A percentile compares a stretch with the other conserved stretches of the same genome.
Evolutionary conservation across 2,888 invertebrate genomes (phyloP).

Genomic region (Drosophila emarginata): DNA sequence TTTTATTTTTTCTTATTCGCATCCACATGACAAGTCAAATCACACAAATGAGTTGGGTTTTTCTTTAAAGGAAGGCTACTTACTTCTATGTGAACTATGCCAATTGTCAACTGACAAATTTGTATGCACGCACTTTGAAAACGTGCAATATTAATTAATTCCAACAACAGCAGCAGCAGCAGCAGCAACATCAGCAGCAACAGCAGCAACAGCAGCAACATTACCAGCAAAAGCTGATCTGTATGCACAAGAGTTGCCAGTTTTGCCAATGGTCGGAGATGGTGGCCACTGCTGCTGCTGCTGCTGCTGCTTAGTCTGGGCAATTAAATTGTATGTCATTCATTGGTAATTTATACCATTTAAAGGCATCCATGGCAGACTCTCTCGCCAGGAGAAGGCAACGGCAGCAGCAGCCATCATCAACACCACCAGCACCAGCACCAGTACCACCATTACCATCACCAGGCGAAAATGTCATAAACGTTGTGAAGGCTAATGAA

Average conservation of each 20-base stretch:
- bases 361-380: conserved; percentile 59
- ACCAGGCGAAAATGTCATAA: not conserved
- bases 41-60: conserved; percentile 1
- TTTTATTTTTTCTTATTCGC: too few relatives aligned
- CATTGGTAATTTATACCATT: conserved; percentile 82
- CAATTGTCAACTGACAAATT: conserved; percentile 80
- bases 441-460: conserved; percentile 8
- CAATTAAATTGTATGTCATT: conserved; percentile 82
- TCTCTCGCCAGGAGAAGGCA: conserved; percentile 34
- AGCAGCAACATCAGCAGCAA: not conserved
- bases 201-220: not conserved
- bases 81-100: conserved; percentile 73
- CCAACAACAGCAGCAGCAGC: conserved; percentile 67
- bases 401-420: conserved; percentile 2
- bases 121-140: conserved; percentile 77
- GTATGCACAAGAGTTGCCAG: conserved; percentile 31
- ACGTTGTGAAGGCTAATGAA: conserved; percentile 3
- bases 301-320: conserved; percentile 62
- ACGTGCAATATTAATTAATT: conserved; percentile 79
- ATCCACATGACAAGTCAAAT: too few relatives aligned
- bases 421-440: conserved; percentile 13
- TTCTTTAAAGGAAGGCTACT: not conserved
- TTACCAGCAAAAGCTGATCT: conserved; percentile 36
- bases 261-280: conserved; percentile 16
- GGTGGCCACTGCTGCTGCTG: conserved; percentile 30